Base-by-base conservation (phyloP, 2,888 invertebrate species). In the Hyppa rectilinea region DNA sequence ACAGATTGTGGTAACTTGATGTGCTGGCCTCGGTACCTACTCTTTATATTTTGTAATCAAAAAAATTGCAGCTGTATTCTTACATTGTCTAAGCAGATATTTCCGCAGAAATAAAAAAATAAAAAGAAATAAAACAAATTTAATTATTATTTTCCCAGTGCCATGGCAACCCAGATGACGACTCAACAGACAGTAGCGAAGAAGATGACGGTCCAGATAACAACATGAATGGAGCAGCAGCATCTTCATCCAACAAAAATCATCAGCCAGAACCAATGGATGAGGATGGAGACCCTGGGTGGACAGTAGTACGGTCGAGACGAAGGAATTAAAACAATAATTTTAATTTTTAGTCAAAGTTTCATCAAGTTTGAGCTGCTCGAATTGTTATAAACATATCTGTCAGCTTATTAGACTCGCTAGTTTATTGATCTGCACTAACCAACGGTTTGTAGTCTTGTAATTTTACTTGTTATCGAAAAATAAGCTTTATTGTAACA, bases 261-360 rank as follows among this genome's bases (percentile, higher is more conserved):
- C 79, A 85, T 59, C 88, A 87, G 2, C 87, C 90, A 14, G 93
- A 94, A 81, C 93, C 93, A 0, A 94, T 95, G 91, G 95, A 96
- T 29, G 96, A 95, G 78, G 96, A 96, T 74, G 94, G 94, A 0
- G 97, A 97, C 82, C 96, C 96, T 0, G 97, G 97, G n/a, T 97
- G 97, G 97, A 97, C 97, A 20, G 96, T 97, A 63, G 97, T 97
- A 0, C 94, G 95, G 81, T 92, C 96, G 14, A 92, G 95, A 80
- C 95, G 96, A 88, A 94, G 94, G 93, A 95, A 96, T 94, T 96
- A 91, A 91, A 82, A 55, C 40, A 56, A 66, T 65, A n/a, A 29
- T 73, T n/a, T 55, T 65, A 62, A 45, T 63, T 56, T 50, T 55
- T 75, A 68, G 71, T 58, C 12, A n/a, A 60, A 59, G 63, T 31